Base-by-base conservation (phyloP, 2,888 invertebrate species). In the Epirrhoe alternata region DNA sequence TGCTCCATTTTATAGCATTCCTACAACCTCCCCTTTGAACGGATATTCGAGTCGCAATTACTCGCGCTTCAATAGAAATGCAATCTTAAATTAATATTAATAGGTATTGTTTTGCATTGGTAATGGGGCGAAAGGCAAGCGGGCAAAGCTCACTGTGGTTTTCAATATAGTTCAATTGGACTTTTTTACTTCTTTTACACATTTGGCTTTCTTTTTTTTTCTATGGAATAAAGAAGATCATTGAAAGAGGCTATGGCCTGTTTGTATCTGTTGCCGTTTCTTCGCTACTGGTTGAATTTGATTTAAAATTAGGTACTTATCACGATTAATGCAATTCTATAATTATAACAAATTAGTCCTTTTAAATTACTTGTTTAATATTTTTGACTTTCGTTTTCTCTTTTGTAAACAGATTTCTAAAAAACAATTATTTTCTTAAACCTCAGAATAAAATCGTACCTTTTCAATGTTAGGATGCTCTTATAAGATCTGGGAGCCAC, bases 51-150 rank as follows among this genome's bases (percentile, higher is more conserved):
- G 63, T 51, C 68, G 63, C 55, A 61, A 70, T 70, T 50, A 49
- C 51, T 57, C 52, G 63, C 61, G 60, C 68, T 63, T 58, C 53
- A 14, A 66, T 52, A 33, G 66, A 59, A 64, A 67, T 69, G 52
- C 67, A 59, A 64, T 68, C 64, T 66, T 68, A 69, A 61, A 69
- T 62, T 69, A 61, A 70, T 70, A 69, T 61, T 66, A 71, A 65
- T 68, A 74, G 61, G 52, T 64, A 65, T 67, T 67, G 65, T 61
- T 64, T 52, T 68, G 54, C 61, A 49, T 49, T 65, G 52, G 53
- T 57, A 45, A 47, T 49, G 17, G 8, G 51, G 38, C 12, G 50
- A 68, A 65, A 62, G 50, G 62, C 52, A 66, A 60, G 56, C 67
- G 42, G 55, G 56, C 35, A 51, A 49, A 38, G 56, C 35, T 55